Evolutionary conservation across 1,140 invertebrate species (phyloP).

Genomic region (Pseudomyrmex pallidus): DNA sequence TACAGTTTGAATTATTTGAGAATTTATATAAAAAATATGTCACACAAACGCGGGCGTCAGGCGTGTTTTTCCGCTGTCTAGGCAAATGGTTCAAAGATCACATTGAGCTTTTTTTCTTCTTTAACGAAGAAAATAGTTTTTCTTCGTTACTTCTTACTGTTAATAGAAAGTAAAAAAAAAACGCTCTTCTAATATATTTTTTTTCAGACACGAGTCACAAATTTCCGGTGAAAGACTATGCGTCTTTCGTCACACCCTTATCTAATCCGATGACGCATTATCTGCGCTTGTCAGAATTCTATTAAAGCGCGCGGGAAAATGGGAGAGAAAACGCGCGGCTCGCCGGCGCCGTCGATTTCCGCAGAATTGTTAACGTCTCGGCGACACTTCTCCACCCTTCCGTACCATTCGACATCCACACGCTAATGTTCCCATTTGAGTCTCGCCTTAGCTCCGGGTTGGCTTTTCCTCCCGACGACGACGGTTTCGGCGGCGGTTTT

Average conservation of each 20-base stretch:
- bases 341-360: constrained; percentile 16
- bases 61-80: too few species aligned
- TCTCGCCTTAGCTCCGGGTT: constrained; percentile 6
- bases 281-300: constrained; percentile 17
- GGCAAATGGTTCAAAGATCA: too few species aligned
- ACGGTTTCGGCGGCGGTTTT: not conserved
- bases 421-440: constrained; percentile 30
- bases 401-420: constrained; percentile 7
- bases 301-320: constrained; percentile 14
- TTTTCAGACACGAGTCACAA: not conserved
- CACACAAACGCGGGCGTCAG: too few species aligned
- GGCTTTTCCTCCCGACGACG: not conserved
- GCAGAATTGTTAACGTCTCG: not conserved
- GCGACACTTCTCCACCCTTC: not conserved
- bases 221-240: not conserved
- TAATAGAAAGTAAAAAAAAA: too few species aligned
- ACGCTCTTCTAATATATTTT: not conserved
- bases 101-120: too few species aligned
- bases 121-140: too few species aligned
- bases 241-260: not conserved
- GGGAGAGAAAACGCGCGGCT: not conserved
- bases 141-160: too few species aligned
- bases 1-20: too few species aligned
- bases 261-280: not conserved
- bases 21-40: too few species aligned